phyloP scores from a whole-genome alignment of 2,113 vertebrate genomes.

The Oryzias javanicus region DNA sequence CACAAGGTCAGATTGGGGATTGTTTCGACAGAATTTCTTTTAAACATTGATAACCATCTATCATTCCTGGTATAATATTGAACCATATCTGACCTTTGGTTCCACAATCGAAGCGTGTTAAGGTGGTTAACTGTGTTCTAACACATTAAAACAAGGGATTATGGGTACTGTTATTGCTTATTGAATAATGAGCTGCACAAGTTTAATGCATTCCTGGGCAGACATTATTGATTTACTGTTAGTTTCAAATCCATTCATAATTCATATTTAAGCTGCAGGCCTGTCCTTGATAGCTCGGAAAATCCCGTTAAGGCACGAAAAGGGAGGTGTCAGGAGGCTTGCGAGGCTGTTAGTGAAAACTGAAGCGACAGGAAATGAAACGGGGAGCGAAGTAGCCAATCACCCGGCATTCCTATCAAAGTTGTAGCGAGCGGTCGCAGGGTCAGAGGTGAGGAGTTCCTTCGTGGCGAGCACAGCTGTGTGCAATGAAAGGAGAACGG shows the following conservation, averaged over 20 bases:
- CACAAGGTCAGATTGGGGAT: slow-evolving; percentile 25
- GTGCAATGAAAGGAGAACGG: slow-evolving; percentile 68
- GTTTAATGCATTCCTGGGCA: slow-evolving; percentile 52
- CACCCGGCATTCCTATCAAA: slow-evolving; percentile 66
- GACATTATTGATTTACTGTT: slow-evolving; percentile 67
- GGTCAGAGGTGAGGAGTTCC: slow-evolving; percentile 68
- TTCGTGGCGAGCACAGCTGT: slow-evolving; percentile 73
- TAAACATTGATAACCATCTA: slow-evolving; percentile 11
- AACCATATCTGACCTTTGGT: slow-evolving; percentile 43
- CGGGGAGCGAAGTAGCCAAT: slow-evolving; percentile 69
- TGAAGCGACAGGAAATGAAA: slow-evolving; percentile 74
- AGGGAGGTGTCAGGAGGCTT: slow-evolving; percentile 34
- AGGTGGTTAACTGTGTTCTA: slow-evolving; percentile 44
- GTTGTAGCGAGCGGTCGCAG: slow-evolving; percentile 57
- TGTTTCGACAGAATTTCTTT: slow-evolving; percentile 12
- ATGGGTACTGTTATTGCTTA: slow-evolving; percentile 42
- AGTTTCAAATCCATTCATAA: slow-evolving; percentile 62
- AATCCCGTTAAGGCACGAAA: slow-evolving; percentile 47
- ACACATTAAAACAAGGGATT: slow-evolving; percentile 47
- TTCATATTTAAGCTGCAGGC: slow-evolving; percentile 62
- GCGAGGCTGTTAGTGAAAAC: slow-evolving; percentile 45
- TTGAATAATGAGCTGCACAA: slow-evolving; percentile 52
- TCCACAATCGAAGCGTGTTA: slow-evolving; percentile 48
- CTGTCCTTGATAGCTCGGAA: slow-evolving; percentile 53
- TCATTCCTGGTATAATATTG: slow-evolving; percentile 23